phyloP scores from a whole-genome alignment of 2,888 invertebrate genomes.

The Drosophila mercatorum region DNA sequence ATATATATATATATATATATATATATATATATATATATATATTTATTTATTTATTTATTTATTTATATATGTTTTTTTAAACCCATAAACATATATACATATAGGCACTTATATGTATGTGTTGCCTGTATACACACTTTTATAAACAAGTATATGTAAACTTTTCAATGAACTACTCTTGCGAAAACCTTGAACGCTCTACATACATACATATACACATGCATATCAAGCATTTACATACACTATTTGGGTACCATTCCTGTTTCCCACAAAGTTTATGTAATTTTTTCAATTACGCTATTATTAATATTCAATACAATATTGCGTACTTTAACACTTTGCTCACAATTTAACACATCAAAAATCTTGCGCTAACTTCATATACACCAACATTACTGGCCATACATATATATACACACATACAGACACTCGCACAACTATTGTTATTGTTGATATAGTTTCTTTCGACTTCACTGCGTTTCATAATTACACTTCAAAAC shows the following conservation, averaged over 20 bases:
- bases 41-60: not conserved
- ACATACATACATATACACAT: constrained; percentile 10
- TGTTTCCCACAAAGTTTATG: constrained; percentile 26
- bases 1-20: not conserved
- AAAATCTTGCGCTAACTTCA: not conserved
- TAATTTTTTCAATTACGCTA: constrained; percentile 21
- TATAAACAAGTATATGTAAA: constrained; percentile 13
- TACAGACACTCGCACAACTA: not conserved
- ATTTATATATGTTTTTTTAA: not conserved
- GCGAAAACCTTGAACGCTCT: constrained; percentile 58
- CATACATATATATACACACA: constrained; percentile 1
- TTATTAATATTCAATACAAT: not conserved
- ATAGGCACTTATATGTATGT: not conserved
- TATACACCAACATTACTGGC: not conserved
- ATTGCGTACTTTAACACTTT: not conserved
- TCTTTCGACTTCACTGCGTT: not conserved
- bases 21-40: not conserved
- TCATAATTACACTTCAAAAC: no score
- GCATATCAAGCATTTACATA: constrained; percentile 7
- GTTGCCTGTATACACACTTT: not conserved
- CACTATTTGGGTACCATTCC: constrained; percentile 6
- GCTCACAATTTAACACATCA: not conserved
- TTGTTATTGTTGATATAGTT: not conserved
- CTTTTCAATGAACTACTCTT: constrained; percentile 38
- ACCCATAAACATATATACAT: no score